Evolutionary conservation across 1,140 invertebrate genomes (phyloP).

Genomic region (Stratiolaelaps scimitus): DNA sequence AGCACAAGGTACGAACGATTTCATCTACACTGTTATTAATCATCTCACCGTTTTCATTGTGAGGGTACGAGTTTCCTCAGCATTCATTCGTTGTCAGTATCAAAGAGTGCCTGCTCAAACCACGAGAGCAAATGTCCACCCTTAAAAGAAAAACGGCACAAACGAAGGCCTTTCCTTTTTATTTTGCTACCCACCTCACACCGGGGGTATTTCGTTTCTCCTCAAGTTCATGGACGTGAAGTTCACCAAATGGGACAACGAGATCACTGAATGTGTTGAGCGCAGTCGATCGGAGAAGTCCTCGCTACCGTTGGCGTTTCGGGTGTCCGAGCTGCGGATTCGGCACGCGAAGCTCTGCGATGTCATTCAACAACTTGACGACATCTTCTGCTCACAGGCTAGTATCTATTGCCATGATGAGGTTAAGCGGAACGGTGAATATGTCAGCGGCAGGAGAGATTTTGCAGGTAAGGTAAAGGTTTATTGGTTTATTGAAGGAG

Average conservation of each 20-base stretch:
- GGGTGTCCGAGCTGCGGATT: neutral
- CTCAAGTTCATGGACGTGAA: conserved; percentile 1
- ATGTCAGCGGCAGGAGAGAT: too few relatives aligned
- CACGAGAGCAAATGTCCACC: too few relatives aligned
- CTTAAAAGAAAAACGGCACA: too few relatives aligned
- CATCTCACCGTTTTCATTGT: neutral
- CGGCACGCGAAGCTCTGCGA: conserved; percentile 8
- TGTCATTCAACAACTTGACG: neutral
- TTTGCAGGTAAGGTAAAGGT: too few relatives aligned
- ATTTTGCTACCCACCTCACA: too few relatives aligned
- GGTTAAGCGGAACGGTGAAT: too few relatives aligned
- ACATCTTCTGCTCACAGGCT: neutral
- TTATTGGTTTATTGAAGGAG: too few relatives aligned
- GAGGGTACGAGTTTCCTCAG: neutral
- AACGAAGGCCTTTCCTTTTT: too few relatives aligned
- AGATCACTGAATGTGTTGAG: neutral
- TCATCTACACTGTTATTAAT: neutral
- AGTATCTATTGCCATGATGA: too few relatives aligned
- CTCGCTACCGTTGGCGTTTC: neutral
- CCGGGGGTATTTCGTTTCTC: too few relatives aligned
- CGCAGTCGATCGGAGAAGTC: neutral
- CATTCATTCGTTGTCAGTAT: neutral
- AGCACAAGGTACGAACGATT: neutral
- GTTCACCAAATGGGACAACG: neutral
- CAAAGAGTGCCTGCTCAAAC: too few relatives aligned